Evolutionary conservation across 2,888 invertebrate species (phyloP), one percentile per base, ranked within the genome.

Genomic region (Dynastes tityus): DNA sequence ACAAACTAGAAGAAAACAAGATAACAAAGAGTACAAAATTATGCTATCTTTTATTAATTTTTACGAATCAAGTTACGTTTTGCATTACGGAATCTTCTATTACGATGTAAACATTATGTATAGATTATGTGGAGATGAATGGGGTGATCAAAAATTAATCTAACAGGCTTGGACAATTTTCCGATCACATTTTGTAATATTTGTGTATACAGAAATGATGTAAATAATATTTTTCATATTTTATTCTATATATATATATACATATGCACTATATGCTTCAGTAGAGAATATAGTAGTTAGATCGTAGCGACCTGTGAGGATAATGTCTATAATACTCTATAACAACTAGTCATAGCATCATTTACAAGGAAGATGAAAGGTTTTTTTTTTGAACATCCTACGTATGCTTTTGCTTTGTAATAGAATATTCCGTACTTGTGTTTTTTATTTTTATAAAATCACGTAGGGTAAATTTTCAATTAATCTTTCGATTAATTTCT

Each of bases 11-110:
- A 32, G 16, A 4, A 55, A 37, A 32, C 13, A 16, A 67, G 13
- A 32, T 40, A 73, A 73, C 27, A 22, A 58, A 73, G 40, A 73
- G 71, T 73, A 73, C 71, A 73, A 73, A 73, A 73, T 73, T 40
- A 73, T 27, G 55, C 40, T 73, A 73, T 58, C 37, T 22, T 71
- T 73, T 37, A 55, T 22, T 73, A 40, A n/a, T 37, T 58, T 40
- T 22, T 73, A 58, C 13, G 58, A 29, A 22, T 45, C 11, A 22
- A 68, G 16, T 16, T 9, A 68, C 27, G 29, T 22, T 49, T 49
- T 29, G 27, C 16, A 1, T 11, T 27, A 45, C 22, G 67, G 67
- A 40, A 49, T 27, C 27, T 51, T 68, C 68, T 68, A 68, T 68
- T 65, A 65, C 37, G 11, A 65, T 40, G 37, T 65, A 65, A 65